phyloP scores from a whole-genome alignment of 1,140 invertebrate genomes.

The Penaeus indicus region DNA sequence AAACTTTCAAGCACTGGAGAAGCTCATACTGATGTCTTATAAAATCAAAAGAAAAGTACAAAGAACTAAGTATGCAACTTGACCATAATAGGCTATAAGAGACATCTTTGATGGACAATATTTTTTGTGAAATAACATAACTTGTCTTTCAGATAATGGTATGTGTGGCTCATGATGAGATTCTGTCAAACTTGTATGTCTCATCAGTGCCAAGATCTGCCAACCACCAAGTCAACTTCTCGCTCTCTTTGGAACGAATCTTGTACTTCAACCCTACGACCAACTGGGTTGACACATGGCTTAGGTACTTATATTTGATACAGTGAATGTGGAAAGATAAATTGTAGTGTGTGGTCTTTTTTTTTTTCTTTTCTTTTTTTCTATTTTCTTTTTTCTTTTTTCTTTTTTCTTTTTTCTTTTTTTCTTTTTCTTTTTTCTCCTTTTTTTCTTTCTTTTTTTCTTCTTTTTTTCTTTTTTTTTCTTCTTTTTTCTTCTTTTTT shows the following conservation, averaged over 20 bases:
- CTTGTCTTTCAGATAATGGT: conserved; percentile 75
- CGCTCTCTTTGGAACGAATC: conserved; percentile 84
- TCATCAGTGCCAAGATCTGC: conserved; percentile 69
- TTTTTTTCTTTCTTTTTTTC: too few relatives aligned
- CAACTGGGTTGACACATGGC: conserved; percentile 85
- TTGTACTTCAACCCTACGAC: conserved; percentile 86
- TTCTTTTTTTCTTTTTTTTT: too few relatives aligned
- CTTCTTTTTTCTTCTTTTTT: too few relatives aligned
- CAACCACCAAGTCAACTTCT: conserved; percentile 74
- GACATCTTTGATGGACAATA: neutral
- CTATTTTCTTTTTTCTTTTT: too few relatives aligned
- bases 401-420: too few relatives aligned
- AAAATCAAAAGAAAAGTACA: too few relatives aligned
- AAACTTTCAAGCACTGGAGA: too few relatives aligned
- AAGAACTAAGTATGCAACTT: too few relatives aligned
- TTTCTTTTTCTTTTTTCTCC: too few relatives aligned
- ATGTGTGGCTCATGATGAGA: conserved; percentile 84
- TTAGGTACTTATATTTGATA: conserved; percentile 77
- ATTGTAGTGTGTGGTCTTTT: neutral
- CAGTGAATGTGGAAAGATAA: neutral
- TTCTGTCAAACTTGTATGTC: conserved; percentile 82
- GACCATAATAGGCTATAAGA: too few relatives aligned
- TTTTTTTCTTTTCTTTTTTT: too few relatives aligned
- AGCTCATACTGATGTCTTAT: too few relatives aligned
- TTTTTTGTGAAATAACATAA: neutral